These are phyloP conservation scores for Echinarachnius parma DNA, from an alignment of 53 echinoderm and acorn worm species.

Conservation along the genomic window DNA sequence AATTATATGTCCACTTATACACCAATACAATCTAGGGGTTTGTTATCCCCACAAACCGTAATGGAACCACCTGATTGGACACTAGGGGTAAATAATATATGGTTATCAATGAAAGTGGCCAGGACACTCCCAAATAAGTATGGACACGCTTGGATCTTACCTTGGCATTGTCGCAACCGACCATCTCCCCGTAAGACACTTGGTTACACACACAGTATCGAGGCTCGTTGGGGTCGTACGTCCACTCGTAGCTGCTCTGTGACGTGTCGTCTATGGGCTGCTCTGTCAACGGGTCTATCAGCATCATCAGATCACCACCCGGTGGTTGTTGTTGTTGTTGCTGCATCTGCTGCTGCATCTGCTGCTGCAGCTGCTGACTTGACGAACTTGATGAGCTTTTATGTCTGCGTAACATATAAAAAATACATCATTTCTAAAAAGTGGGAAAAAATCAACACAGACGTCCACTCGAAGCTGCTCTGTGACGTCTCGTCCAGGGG, in stretches of 20 bases:
- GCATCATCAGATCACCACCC: constrained; percentile 37
- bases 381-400: constrained; percentile 34
- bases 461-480: constrained; percentile 80
- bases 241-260: constrained; percentile 63
- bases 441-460: no score
- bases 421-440: no score
- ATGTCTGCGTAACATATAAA: no score
- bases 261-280: constrained; percentile 57
- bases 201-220: constrained; percentile 98
- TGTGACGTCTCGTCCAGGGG: constrained; percentile 57
- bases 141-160: constrained; percentile 54
- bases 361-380: constrained; percentile 40
- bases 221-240: constrained; percentile 97
- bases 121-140: no score
- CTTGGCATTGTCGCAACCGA: constrained; percentile 95
- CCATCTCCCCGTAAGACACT: constrained; percentile 99
- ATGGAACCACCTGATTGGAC: no score
- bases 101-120: no score
- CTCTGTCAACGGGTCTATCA: constrained; percentile 62
- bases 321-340: constrained; percentile 41
- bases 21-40: no score
- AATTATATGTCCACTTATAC: no score
- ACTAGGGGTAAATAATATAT: no score
- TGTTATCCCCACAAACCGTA: no score
- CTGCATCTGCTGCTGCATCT: constrained; percentile 37